These are phyloP conservation scores for Trachurus trachurus DNA, from an alignment of 2,797 vertebrate genomes.

Conservation along the genomic window DNA sequence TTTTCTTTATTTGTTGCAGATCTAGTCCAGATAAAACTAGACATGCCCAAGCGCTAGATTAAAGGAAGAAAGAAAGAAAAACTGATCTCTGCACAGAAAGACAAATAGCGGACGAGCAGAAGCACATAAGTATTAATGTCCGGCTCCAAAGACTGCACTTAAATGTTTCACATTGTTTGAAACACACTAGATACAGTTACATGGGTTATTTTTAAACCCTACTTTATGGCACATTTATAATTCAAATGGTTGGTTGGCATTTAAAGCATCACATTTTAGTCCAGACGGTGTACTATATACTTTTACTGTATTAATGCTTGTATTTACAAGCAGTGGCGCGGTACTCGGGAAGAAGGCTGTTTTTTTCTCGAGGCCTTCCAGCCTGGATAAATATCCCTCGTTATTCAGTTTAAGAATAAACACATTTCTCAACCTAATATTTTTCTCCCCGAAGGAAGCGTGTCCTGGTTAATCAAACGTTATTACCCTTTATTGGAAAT, in stretches of 20 bases:
- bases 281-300: constrained; percentile 27
- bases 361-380: constrained; percentile 24
- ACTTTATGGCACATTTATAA: constrained; percentile 67
- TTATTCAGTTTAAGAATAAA: constrained; percentile 70
- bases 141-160: constrained; percentile 4
- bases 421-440: constrained; percentile 75
- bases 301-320: constrained; percentile 45
- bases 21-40: not conserved
- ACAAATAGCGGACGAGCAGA: constrained; percentile 1
- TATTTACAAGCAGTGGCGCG: constrained; percentile 40
- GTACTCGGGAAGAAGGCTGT: constrained; percentile 4
- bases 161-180: constrained; percentile 16
- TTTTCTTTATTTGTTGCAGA: not conserved
- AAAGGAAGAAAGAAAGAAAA: not conserved
- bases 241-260: constrained; percentile 55
- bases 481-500: constrained; percentile 81
- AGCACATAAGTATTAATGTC: constrained; percentile 3
- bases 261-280: constrained; percentile 60
- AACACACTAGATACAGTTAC: constrained; percentile 53
- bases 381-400: constrained; percentile 51
- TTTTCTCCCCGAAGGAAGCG: constrained; percentile 60
- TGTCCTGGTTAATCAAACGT: constrained; percentile 72
- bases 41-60: not conserved
- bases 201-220: constrained; percentile 54
- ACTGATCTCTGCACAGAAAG: not conserved